phyloP scores from a whole-genome alignment of 2,797 vertebrate genomes.

The Allobates femoralis region DNA sequence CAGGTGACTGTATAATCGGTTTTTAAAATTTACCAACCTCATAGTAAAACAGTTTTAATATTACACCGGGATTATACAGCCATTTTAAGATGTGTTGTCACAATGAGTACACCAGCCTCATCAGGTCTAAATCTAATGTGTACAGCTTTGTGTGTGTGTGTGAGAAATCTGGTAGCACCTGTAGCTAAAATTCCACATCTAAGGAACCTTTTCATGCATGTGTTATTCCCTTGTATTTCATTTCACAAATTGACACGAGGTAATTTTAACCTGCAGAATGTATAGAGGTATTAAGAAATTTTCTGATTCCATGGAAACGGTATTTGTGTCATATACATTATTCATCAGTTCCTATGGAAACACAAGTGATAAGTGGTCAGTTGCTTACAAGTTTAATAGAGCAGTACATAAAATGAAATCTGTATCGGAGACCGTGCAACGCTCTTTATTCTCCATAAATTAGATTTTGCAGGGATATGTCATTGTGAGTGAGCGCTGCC shows the following conservation, averaged over 20 bases:
- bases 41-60: no score
- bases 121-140: no score
- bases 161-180: neutral
- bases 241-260: constrained; percentile 39
- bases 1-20: no score
- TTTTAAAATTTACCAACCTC: no score
- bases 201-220: neutral
- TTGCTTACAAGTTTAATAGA: constrained; percentile 61
- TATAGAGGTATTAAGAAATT: constrained; percentile 59
- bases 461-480: neutral
- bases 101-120: no score
- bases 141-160: no score
- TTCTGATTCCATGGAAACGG: constrained; percentile 58
- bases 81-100: no score
- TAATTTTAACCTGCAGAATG: constrained; percentile 41
- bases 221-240: neutral
- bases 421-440: neutral
- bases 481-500: neutral
- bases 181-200: neutral
- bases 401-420: constrained; percentile 49
- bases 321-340: constrained; percentile 64
- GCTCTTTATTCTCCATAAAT: neutral
- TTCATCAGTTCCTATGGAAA: constrained; percentile 63
- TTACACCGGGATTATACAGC: no score
- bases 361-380: constrained; percentile 63